Conservation (phyloP, 2,113 vertebrate species). For the Dipodomys merriami region DNA sequence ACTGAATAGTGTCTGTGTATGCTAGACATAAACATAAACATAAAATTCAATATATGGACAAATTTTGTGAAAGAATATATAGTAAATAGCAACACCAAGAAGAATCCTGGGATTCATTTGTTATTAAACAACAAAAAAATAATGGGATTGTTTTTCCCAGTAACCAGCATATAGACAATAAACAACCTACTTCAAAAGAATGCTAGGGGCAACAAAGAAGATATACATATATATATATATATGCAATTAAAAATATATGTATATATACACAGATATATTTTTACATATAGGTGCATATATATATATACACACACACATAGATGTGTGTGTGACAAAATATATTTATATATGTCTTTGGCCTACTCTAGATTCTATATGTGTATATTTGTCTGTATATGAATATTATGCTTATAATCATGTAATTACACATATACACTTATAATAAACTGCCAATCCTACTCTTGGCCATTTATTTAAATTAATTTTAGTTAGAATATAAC, state of each 20-base stretch:
- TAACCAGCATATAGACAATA: neutral
- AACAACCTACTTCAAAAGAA: neutral
- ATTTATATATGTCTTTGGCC: too few relatives aligned
- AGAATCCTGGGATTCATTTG: neutral
- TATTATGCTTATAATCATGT: neutral
- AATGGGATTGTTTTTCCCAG: neutral
- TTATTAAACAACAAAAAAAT: neutral
- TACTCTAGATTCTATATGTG: neutral
- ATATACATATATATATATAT: neutral
- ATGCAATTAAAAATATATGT: neutral
- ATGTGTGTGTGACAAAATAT: neutral
- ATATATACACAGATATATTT: neutral
- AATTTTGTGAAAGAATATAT: neutral
- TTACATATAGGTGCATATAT: neutral
- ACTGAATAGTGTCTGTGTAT: neutral
- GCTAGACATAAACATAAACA: neutral
- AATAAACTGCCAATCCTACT: too few relatives aligned
- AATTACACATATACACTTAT: rapidly evolving
- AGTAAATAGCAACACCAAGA: neutral
- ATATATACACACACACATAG: neutral
- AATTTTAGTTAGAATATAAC: too few relatives aligned
- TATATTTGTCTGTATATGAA: neutral
- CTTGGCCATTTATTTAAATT: too few relatives aligned
- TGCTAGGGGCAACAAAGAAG: neutral
- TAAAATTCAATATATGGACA: neutral